Percentiles rank a stretch among this genome's conserved stretches.
phyloP scores from a whole-genome alignment of 2,797 vertebrate species.

The Gallinago solitaria region DNA sequence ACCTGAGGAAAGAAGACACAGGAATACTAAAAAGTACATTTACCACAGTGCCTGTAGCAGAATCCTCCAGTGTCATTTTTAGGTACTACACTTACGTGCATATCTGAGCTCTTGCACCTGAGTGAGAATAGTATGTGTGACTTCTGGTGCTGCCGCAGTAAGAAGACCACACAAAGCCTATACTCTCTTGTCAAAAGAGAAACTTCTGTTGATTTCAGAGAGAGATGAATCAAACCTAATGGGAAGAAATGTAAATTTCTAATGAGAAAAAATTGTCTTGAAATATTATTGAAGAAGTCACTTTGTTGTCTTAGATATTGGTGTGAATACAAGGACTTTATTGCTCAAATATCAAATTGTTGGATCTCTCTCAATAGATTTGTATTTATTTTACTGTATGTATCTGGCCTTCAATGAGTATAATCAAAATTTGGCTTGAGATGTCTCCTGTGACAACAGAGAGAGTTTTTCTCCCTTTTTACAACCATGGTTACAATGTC shows the following conservation, averaged over 20 bases:
- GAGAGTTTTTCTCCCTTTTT: not conserved
- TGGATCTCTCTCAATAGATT: not conserved
- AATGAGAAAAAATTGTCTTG: not conserved
- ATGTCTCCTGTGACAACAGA: not conserved
- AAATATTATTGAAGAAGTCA: not conserved
- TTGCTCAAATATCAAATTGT: not conserved
- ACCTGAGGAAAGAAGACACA: not conserved
- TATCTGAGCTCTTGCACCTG: not conserved
- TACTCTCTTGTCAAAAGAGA: not conserved
- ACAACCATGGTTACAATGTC: accelerated
- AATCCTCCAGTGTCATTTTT: not conserved
- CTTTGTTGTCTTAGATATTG: not conserved
- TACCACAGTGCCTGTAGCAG: not conserved
- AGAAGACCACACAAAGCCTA: not conserved
- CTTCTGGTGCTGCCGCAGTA: not conserved
- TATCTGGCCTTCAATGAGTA: not conserved
- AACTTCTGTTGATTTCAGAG: not conserved
- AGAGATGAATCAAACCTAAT: not conserved
- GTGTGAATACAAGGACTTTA: not conserved
- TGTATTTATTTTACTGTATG: not conserved
- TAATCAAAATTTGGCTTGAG: not conserved
- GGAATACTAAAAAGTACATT: not conserved
- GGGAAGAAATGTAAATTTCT: not conserved
- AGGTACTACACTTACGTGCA: not conserved
- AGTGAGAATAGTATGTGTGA: not conserved